A percentile compares a stretch with the other conserved stretches of the same genome.
These are phyloP conservation scores for Drosophila auraria DNA, from an alignment of 1,140 invertebrate genomes.

Conservation along the genomic window DNA sequence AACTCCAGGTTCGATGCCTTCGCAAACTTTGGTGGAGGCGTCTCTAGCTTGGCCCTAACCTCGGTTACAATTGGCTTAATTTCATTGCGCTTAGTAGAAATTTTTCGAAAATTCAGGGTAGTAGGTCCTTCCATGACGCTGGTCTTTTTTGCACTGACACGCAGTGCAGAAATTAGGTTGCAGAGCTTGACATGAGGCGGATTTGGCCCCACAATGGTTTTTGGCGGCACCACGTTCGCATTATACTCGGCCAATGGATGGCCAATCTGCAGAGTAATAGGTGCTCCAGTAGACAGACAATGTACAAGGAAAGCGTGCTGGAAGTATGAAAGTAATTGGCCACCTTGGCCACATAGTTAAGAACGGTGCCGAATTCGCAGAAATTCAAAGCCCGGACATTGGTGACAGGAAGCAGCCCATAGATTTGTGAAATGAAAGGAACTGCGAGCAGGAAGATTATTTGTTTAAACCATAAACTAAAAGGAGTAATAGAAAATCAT, in stretches of 20 bases:
- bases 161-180: conserved; percentile 25
- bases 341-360: conserved; percentile 51
- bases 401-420: conserved; percentile 67
- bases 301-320: conserved; percentile 67
- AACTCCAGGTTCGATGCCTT: conserved; percentile 32
- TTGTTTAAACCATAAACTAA: not conserved
- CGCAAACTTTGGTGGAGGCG: not conserved
- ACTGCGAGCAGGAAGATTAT: conserved; percentile 42
- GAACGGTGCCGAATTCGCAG: conserved; percentile 63
- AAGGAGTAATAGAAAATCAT: too few species aligned
- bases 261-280: conserved; percentile 78
- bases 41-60: conserved; percentile 4
- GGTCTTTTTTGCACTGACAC: conserved; percentile 48
- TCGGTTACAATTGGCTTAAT: not conserved
- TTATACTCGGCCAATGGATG: conserved; percentile 68
- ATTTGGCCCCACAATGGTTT: conserved; percentile 5
- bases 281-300: conserved; percentile 78
- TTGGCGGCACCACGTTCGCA: conserved; percentile 46
- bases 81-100: conserved; percentile 8
- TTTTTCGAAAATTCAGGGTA: conserved; percentile 44
- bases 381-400: conserved; percentile 56
- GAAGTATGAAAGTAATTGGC: conserved; percentile 72
- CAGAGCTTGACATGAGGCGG: conserved; percentile 19
- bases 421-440: conserved; percentile 74
- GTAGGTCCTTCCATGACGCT: conserved; percentile 55